Conservation (phyloP, 2,113 vertebrate species). For the Ctenodactylus gundi region DNA sequence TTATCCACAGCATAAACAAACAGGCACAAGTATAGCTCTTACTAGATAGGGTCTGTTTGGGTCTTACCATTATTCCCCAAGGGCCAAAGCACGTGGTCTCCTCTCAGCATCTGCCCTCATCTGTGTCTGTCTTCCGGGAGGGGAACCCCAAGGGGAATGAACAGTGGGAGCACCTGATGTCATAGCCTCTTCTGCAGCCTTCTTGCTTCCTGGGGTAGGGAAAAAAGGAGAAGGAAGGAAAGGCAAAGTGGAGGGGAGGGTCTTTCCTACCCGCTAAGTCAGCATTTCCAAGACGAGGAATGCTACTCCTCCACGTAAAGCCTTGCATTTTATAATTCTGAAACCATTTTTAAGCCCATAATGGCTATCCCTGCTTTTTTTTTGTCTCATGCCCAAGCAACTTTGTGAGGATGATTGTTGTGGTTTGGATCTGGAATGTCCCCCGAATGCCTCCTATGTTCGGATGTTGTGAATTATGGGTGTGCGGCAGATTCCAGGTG, state of each 20-base stretch:
- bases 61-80: neutral
- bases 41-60: neutral
- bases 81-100: neutral
- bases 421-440: too few relatives aligned
- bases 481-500: too few relatives aligned
- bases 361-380: neutral
- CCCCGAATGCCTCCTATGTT: too few relatives aligned
- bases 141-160: neutral
- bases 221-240: neutral
- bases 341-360: neutral
- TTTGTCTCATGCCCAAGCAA: neutral
- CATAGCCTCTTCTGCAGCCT: neutral
- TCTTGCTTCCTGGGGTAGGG: neutral
- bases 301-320: neutral
- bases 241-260: accelerated
- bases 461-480: too few relatives aligned
- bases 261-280: neutral
- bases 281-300: neutral
- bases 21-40: neutral
- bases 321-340: neutral
- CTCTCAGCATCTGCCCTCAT: neutral
- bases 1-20: too few relatives aligned
- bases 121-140: accelerated
- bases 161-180: neutral
- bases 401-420: neutral